Percentiles rank a stretch among this genome's conserved stretches.
Conservation (phyloP, 2,888 invertebrate genomes). For the Synergus gifuensis region DNA sequence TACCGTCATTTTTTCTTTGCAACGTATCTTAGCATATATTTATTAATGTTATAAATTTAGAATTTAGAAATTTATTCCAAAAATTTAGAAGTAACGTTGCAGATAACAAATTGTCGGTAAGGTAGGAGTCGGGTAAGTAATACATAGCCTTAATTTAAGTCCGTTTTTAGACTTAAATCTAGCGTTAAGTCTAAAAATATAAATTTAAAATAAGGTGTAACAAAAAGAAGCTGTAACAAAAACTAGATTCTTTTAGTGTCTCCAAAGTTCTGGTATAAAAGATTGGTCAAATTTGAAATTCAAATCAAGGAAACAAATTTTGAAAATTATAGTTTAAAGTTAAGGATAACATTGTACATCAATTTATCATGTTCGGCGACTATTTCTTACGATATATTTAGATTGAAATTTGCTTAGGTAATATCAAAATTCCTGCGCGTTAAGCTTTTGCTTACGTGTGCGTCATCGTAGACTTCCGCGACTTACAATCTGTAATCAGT, state of each 20-base stretch:
- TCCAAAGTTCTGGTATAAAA: not conserved
- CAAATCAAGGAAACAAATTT: not conserved
- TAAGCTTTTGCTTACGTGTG: not conserved
- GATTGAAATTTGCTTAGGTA: not conserved
- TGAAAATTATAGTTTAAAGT: not conserved
- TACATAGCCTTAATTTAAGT: too few species aligned
- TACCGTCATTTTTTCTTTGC: too few species aligned
- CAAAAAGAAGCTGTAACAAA: too few species aligned
- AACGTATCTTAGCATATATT: too few species aligned
- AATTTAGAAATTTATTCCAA: too few species aligned
- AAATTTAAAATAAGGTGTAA: too few species aligned
- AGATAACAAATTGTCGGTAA: too few species aligned
- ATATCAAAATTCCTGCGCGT: not conserved
- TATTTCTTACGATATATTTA: not conserved
- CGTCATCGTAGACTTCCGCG: constrained; percentile 2
- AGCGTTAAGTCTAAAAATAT: too few species aligned
- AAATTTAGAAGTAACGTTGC: too few species aligned
- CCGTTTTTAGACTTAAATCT: too few species aligned
- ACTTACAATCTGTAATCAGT: not conserved
- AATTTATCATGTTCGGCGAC: not conserved
- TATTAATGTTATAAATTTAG: too few species aligned
- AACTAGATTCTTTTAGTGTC: not conserved
- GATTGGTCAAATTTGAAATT: not conserved
- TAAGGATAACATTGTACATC: not conserved
- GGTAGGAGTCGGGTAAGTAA: too few species aligned